These are phyloP conservation scores for Rhinogobio ventralis DNA, from an alignment of 2,797 vertebrate genomes.

Conservation along the genomic window DNA sequence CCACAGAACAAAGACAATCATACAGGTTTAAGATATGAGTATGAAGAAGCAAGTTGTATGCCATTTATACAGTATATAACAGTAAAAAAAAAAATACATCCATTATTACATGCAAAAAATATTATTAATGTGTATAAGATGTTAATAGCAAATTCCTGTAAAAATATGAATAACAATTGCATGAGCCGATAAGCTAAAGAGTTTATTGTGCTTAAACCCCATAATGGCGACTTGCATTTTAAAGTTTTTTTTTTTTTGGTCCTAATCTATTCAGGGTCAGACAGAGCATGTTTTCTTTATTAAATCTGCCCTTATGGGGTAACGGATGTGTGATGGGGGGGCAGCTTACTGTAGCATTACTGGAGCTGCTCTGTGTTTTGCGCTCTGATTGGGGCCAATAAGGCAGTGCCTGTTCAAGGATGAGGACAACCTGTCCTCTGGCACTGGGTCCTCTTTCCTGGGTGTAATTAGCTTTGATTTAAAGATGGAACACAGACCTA, in stretches of 20 bases:
- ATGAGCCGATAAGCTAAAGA: not conserved
- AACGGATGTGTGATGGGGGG: not conserved
- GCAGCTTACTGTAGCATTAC: slow-evolving; percentile 35
- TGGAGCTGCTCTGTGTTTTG: slow-evolving; percentile 40
- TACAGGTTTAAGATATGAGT: too few relatives aligned
- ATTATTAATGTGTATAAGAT: not conserved
- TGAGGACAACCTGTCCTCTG: slow-evolving; percentile 50
- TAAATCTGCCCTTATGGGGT: slow-evolving; percentile 35
- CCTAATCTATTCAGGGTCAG: slow-evolving; percentile 9
- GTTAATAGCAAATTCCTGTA: not conserved
- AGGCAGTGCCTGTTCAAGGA: slow-evolving; percentile 47
- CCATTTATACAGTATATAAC: not conserved
- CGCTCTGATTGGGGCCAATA: slow-evolving; percentile 52
- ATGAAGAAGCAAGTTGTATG: not conserved
- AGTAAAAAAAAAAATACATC: not conserved
- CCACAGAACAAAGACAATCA: not conserved
- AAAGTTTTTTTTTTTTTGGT: not conserved
- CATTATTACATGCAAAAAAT: not conserved
- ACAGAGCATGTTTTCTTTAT: slow-evolving; percentile 15
- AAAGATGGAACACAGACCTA: slow-evolving; percentile 40
- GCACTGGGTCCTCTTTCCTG: slow-evolving; percentile 27
- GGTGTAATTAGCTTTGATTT: slow-evolving; percentile 56
- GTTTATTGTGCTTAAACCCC: not conserved
- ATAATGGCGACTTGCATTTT: not conserved
- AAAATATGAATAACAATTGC: not conserved